These are phyloP conservation scores for Clivina fossor DNA, from an alignment of 2,888 invertebrate genomes.

Conservation along the genomic window DNA sequence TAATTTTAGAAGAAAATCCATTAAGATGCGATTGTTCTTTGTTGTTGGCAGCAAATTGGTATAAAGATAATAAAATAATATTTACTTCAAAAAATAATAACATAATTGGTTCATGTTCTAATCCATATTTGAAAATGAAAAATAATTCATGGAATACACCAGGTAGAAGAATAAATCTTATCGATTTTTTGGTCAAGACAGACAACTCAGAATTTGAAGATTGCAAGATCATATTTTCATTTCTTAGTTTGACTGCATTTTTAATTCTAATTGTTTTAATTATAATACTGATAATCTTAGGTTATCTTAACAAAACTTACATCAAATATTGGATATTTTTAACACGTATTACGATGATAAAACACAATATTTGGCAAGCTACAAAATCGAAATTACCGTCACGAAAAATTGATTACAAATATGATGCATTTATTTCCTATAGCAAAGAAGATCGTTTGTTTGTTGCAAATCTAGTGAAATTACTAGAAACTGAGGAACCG, in stretches of 20 bases:
- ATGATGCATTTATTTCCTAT: conserved; percentile 65
- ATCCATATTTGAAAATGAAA: too few species aligned
- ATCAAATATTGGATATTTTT: conserved; percentile 62
- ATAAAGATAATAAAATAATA: background rate
- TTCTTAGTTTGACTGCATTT: too few species aligned
- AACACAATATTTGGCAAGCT: conserved; percentile 41
- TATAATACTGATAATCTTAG: conserved; percentile 8
- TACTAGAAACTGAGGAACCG: conserved; percentile 62
- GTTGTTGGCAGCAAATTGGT: conserved; percentile 14
- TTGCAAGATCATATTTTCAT: too few species aligned
- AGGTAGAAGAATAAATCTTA: too few species aligned
- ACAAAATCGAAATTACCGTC: too few species aligned
- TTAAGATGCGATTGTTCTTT: conserved; percentile 22
- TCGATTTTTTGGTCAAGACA: too few species aligned
- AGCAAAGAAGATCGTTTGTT: conserved; percentile 64
- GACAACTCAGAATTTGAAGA: too few species aligned
- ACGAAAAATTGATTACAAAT: conserved; percentile 55
- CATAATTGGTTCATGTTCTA: too few species aligned
- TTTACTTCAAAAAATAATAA: too few species aligned
- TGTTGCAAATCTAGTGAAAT: conserved; percentile 60
- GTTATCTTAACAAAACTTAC: too few species aligned
- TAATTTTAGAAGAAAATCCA: conserved; percentile 52
- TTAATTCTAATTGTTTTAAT: conserved; percentile 16
- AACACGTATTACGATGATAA: conserved; percentile 55
- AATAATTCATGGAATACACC: too few species aligned